phyloP scores from a whole-genome alignment of 1,140 invertebrate species.

The Leptoteleia sp. region DNA sequence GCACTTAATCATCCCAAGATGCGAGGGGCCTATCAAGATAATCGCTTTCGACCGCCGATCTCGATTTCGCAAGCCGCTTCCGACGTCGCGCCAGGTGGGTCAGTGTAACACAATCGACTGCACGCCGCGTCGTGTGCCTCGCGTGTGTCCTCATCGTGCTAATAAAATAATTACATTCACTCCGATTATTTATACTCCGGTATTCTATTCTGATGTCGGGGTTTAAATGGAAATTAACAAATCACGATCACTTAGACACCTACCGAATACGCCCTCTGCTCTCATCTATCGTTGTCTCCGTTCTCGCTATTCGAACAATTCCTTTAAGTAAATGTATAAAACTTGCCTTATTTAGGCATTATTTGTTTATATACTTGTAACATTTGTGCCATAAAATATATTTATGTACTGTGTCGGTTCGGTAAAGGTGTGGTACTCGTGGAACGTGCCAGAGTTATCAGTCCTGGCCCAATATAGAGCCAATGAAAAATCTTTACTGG shows the following conservation, averaged over 20 bases:
- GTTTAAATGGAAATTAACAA: conserved; percentile 59
- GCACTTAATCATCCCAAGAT: conserved; percentile 45
- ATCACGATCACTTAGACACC: conserved; percentile 18
- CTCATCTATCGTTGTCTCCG: conserved; percentile 14
- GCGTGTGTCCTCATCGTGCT: conserved; percentile 66
- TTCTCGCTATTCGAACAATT: conserved; percentile 21
- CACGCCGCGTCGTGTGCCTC: conserved; percentile 44
- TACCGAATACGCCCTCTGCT: conserved; percentile 3
- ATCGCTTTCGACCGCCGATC: conserved; percentile 52
- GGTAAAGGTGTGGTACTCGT: too few species aligned
- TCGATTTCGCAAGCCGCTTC: conserved; percentile 55
- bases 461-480: too few species aligned
- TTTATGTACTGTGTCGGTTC: too few species aligned
- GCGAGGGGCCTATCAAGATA: conserved; percentile 40
- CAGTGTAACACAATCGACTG: conserved; percentile 68
- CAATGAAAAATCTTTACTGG: too few species aligned
- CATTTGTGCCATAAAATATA: too few species aligned
- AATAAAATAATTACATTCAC: conserved; percentile 75
- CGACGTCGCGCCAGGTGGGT: conserved; percentile 52
- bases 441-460: too few species aligned
- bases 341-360: too few species aligned
- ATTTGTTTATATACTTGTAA: too few species aligned
- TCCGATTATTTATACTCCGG: conserved; percentile 70
- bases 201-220: conserved; percentile 40
- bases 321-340: too few species aligned